These are phyloP conservation scores for Acrobasis consociella DNA, from an alignment of 2,888 invertebrate genomes.

Conservation along the genomic window DNA sequence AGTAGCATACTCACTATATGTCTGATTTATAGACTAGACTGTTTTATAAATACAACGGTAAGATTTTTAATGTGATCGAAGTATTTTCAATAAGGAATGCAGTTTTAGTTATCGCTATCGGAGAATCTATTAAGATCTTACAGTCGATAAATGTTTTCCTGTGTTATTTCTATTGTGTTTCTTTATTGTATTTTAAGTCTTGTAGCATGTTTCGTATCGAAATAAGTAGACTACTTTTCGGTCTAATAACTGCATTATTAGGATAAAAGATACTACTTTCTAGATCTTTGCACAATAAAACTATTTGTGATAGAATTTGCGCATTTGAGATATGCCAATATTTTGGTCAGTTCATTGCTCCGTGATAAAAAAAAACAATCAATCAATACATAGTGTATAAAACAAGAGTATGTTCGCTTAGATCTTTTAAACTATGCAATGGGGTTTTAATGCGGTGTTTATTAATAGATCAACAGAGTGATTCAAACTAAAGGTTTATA, in stretches of 20 bases:
- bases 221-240: neutral
- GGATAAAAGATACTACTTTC: neutral
- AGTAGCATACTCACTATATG: too few species aligned
- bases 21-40: too few species aligned
- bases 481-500: neutral
- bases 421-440: too few species aligned
- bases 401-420: too few species aligned
- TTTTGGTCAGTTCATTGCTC: constrained; percentile 22
- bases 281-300: constrained; percentile 3
- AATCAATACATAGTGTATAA: too few species aligned
- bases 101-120: neutral
- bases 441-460: too few species aligned
- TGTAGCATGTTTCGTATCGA: too few species aligned
- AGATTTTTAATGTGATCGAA: too few species aligned
- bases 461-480: neutral
- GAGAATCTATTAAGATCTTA: neutral
- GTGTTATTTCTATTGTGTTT: neutral
- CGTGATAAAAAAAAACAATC: neutral
- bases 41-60: too few species aligned
- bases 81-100: neutral
- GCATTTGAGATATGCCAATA: neutral
- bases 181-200: neutral
- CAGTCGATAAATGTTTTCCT: neutral
- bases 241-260: neutral
- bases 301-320: constrained; percentile 1